Base-by-base conservation (phyloP, 2,113 vertebrate species). In the Buteo buteo region DNA sequence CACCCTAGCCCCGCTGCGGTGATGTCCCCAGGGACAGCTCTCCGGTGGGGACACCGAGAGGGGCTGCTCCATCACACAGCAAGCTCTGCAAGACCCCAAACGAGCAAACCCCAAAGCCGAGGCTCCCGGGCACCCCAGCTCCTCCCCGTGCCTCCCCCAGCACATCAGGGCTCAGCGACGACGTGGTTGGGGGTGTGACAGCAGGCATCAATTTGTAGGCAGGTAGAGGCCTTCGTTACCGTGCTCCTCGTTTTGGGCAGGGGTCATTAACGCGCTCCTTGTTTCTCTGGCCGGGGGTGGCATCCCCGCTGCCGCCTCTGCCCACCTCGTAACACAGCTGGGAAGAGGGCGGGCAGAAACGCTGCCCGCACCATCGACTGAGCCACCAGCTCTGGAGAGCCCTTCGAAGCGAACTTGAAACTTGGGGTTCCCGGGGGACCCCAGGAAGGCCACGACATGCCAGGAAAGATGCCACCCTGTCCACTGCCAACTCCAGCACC, bases 121-220 rank as follows among this genome's bases (percentile, higher is more conserved):
- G 64, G 59, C 12, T 77, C 29, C 2, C 1, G 8, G n/a, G 28
- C 5, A 28, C 20, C 73, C 24, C 87, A 58, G 24, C 22, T 59
- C 32, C 77, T 36, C 20, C 42, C 18, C 2, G 0, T 1, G 1
- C 19, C 19, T 19, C 50, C 25, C 22, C 25, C 44, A 1, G 54
- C 58, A 59, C 77, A 38, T 0, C 0, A 3, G 58, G 62, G 72
- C 54, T 72, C 84, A 38, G 64, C 0, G 3, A 17, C 36, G 59
- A 42, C 7, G 1, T 4, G 14, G 52, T 1, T 10, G 22, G 36
- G 71, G 86, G 82, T 86, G 91, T 11, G 44, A 61, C 86, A 85
- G 82, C 90, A 91, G 93, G 95, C 97, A 97, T n/a, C 69, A 94
- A 86, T 82, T 47, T 96, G 92, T 16, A 70, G 84, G 88, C 78